Base-by-base conservation (phyloP, 2,797 vertebrate genomes). In the Sebastes flavidus region DNA sequence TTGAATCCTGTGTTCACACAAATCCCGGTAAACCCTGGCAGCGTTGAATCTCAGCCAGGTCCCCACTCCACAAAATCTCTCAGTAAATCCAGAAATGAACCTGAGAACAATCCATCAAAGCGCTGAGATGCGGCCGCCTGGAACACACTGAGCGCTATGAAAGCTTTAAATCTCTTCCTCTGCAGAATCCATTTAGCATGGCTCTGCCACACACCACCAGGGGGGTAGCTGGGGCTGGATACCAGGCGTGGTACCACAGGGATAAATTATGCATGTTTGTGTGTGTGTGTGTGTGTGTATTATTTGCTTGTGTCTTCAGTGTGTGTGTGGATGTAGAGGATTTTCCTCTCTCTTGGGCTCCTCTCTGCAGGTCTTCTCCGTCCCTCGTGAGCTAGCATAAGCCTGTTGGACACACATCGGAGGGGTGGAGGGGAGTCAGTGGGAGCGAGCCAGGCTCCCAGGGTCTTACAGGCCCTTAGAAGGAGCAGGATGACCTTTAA, bases 371-470 rank as follows among this genome's bases (percentile, higher is more conserved):
- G 95, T 86, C 77, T 61, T 86, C 92, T 91, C 89, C 70, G 65
- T 89, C 92, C 91, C 73, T 93, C 93, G 91, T 92, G 92, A 95
- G 90, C 87, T 82, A 70, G 70, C 80, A 93, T 96, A 96, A 96
- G 95, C 96, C 91, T 96, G 94, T 96, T 96, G 95, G 96, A 96
- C 95, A 96, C 96, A 95, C 95, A 95, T 93, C 8, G 78, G 85
- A 88, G 77, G 38, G 18, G 86, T 82, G 88, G 87, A 91, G 83
- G 83, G 82, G 86, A 83, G 91, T 90, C 90, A 89, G 89, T 81
- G 72, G 87, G 91, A 90, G 87, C 73, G 82, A 86, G 83, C 87
- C 74, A 55, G 85, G 85, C 88, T 94, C 90, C 86, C 87, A 87
- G 81, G 86, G 91, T 93, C 91, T 96, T 95, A 95, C 92, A 92